A percentile compares a stretch with the other conserved stretches of the same genome.
phyloP scores from a whole-genome alignment of 2,797 vertebrate species.

The Morelia viridis region DNA sequence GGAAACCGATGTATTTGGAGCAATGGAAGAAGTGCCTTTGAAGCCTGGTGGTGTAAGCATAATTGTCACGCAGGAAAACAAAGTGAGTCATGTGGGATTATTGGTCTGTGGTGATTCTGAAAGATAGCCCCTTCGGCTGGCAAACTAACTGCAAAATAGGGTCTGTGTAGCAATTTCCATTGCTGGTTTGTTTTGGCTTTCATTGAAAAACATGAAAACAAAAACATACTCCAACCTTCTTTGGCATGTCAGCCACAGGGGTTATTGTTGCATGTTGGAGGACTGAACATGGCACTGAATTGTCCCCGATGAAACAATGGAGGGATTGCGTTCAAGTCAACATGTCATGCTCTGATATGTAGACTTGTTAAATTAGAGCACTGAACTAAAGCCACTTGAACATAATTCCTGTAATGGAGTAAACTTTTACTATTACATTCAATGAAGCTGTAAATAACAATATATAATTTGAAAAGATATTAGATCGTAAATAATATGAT shows the following conservation, averaged over 20 bases:
- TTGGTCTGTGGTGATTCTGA: constrained; percentile 11
- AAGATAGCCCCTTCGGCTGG: not conserved
- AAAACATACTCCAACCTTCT: not conserved
- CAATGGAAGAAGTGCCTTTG: constrained; percentile 96
- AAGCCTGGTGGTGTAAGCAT: constrained; percentile 92
- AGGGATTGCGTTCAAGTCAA: not conserved
- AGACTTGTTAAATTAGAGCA: not conserved
- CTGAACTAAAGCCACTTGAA: not conserved
- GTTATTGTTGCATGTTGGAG: too few species aligned
- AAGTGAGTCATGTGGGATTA: constrained; percentile 77
- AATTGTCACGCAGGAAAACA: constrained; percentile 96
- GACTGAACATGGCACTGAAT: too few species aligned
- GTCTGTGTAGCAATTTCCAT: not conserved
- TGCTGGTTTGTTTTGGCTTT: not conserved
- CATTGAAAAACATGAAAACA: not conserved
- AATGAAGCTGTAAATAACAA: not conserved
- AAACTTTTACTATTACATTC: not conserved
- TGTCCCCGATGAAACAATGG: too few species aligned
- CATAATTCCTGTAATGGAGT: too few species aligned
- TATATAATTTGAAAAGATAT: not conserved
- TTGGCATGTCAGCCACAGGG: too few species aligned
- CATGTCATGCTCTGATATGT: too few species aligned
- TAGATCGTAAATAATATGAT: not conserved
- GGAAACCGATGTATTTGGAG: constrained; percentile 96
- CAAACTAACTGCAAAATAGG: not conserved